Evolutionary conservation across 1,140 invertebrate genomes (phyloP).

Genomic region (Carcinoscorpius rotundicauda): DNA sequence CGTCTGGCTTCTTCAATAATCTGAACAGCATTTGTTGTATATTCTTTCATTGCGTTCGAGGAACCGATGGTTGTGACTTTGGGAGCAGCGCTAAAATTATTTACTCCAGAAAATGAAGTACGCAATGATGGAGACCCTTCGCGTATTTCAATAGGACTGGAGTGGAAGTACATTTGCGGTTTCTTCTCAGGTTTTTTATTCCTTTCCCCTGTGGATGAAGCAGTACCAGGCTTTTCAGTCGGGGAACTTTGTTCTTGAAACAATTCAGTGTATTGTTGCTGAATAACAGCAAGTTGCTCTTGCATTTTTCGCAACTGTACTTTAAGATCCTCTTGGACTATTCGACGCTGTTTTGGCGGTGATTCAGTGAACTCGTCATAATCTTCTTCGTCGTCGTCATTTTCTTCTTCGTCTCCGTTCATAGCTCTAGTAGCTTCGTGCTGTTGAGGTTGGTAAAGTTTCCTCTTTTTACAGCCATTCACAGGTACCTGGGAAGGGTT

Average conservation of each 20-base stretch:
- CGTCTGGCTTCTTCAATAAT: no score
- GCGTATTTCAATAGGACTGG: no score
- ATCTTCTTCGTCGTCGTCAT: slow-evolving; percentile 28
- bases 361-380: slow-evolving; percentile 14
- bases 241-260: slow-evolving; percentile 31
- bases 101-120: no score
- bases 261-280: slow-evolving; percentile 75
- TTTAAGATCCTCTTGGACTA: slow-evolving; percentile 51
- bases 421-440: slow-evolving; percentile 56
- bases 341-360: slow-evolving; percentile 16
- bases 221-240: no score
- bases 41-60: no score
- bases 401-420: slow-evolving; percentile 33
- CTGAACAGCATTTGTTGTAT: no score
- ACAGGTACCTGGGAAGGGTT: slow-evolving; percentile 16
- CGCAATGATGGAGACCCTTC: no score
- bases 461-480: slow-evolving; percentile 89
- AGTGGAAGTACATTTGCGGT: no score
- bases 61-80: no score
- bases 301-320: slow-evolving; percentile 72
- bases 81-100: no score
- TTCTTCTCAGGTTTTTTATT: no score
- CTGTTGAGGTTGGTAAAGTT: slow-evolving; percentile 92
- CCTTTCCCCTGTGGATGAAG: no score
- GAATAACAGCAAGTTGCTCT: slow-evolving; percentile 77